Evolutionary conservation across 1,140 invertebrate genomes (phyloP), one percentile per base, ranked within the genome.

Genomic region (Heterodera carotae): DNA sequence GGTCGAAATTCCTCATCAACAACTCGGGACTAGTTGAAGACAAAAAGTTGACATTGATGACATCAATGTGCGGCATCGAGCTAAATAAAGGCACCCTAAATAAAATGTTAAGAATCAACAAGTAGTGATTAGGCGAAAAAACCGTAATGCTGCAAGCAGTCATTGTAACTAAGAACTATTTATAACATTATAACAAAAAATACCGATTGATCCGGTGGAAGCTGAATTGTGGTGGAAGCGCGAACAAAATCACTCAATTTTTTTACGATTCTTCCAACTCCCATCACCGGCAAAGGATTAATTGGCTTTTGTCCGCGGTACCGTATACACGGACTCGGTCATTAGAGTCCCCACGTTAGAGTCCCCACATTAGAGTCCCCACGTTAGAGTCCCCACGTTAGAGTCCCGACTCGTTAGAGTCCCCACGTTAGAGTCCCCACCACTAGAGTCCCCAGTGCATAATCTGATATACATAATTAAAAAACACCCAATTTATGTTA

Each of bases 11-110:
- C 90, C 98, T 98, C 0, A 99, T 89, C 62, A 99, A 90, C 27
- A 99, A 90, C 89, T 99, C 97, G 0, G 97, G 97, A 0, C 95
- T 98, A 8, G 97, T 99, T 0, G 97, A 97, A 33, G 95, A 98
- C 0, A 96, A 98, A 90, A 99, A 99, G 89, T 99, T 99, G 27
- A 99, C 90, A 48, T 97, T 97, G 68, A 99, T 96, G 59, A 99
- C 90, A 60, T 87, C 86, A 85, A 87, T 87, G 66, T 87, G 85
- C 36, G 85, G 85, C 66, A 85, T 75, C 18, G 83, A 86, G 12
- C 82, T 84, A 56, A n/a, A n/a, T n/a, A n/a, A n/a, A n/a, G n/a
- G n/a, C n/a, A n/a, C n/a, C n/a, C n/a, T n/a, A n/a, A 80, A 78
- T 18, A 80, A 76, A 1, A 1, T 8, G 12, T 8, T 8, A 43